Percentiles rank a stretch among this genome's conserved stretches.
phyloP scores from a whole-genome alignment of 1,140 invertebrate genomes.

The Ceratitis capitata region DNA sequence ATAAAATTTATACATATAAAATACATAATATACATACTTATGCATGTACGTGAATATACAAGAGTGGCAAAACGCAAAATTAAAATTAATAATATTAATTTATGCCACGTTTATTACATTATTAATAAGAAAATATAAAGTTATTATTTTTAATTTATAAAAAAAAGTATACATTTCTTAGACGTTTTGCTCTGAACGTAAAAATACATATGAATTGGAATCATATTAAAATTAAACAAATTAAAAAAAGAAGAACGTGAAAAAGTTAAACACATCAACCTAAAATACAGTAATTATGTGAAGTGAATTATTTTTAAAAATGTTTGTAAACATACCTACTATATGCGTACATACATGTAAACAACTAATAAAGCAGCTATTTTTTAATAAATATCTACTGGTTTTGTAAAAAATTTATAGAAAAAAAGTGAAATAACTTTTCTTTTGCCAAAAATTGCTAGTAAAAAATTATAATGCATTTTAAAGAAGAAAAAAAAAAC shows the following conservation, averaged over 20 bases:
- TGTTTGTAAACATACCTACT: background rate
- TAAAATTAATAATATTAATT: background rate
- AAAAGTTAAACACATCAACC: too few relatives aligned
- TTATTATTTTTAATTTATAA: background rate
- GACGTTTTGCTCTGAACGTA: background rate
- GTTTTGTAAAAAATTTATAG: background rate
- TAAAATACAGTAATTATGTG: background rate
- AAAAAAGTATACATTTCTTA: background rate
- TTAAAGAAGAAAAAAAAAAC: background rate
- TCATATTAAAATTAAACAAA: background rate
- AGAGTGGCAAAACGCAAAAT: background rate
- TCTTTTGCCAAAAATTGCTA: background rate
- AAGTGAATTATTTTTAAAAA: background rate
- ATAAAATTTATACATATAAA: background rate
- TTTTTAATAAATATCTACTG: background rate
- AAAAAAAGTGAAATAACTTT: background rate
- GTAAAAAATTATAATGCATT: background rate
- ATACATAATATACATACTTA: background rate
- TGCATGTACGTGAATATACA: background rate
- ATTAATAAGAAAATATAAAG: background rate
- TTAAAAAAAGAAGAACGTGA: background rate
- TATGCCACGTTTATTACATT: slow-evolving; percentile 32
- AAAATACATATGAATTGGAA: too few relatives aligned
- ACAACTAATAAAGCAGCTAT: background rate
- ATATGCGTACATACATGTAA: background rate